Conservation (phyloP, 37 sponge, comb jelly and placozoan species). For the Beroe forskalii region DNA sequence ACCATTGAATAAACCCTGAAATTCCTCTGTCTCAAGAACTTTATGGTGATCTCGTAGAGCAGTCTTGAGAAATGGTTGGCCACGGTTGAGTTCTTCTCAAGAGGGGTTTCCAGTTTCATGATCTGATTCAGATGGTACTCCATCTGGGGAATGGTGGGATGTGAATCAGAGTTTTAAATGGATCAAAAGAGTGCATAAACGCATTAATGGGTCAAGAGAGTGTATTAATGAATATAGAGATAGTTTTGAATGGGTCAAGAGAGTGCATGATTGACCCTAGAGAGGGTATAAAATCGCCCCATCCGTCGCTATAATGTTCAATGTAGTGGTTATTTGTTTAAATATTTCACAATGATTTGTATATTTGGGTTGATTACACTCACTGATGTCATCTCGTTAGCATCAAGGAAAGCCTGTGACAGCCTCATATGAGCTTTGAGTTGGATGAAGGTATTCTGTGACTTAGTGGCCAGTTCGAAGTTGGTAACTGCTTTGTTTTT, state of each 20-base stretch:
- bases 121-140: conserved; percentile 31
- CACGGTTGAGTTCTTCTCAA: not conserved
- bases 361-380: too few relatives aligned
- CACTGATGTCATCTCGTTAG: not conserved
- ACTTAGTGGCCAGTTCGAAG: conserved; percentile 54
- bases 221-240: too few relatives aligned
- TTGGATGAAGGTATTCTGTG: conserved; percentile 24
- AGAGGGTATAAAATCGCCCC: too few relatives aligned
- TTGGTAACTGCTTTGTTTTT: conserved; percentile 37
- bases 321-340: too few relatives aligned
- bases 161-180: not conserved
- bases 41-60: not conserved
- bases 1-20: not conserved
- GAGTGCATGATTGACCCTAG: too few relatives aligned
- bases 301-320: not conserved
- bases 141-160: not conserved
- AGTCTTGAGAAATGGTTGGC: not conserved
- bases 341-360: too few relatives aligned
- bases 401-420: conserved; percentile 56
- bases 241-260: too few relatives aligned
- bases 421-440: conserved; percentile 46
- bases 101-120: not conserved
- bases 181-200: too few relatives aligned
- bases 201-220: too few relatives aligned
- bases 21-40: not conserved